Evolutionary conservation across 53 echinoderm and acorn worm species (phyloP), one percentile per base, ranked within the genome.

Genomic region (Zoroaster sp.): DNA sequence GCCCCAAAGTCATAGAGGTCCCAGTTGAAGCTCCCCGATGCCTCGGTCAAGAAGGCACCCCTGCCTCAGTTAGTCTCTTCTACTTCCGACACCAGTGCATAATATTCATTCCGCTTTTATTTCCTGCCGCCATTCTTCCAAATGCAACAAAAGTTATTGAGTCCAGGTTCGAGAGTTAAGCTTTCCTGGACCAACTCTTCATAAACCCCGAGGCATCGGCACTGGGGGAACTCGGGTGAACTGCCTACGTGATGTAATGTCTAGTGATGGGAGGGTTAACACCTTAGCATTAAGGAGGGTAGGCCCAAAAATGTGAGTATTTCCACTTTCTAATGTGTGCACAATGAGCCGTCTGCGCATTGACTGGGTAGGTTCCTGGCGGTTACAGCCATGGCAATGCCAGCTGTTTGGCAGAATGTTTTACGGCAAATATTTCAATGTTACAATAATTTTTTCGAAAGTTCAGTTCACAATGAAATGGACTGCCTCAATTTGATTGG

Each of bases 201-300:
- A 28, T 25, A 28, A 11, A 59, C 63, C 54, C 63, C 0, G 63
- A 59, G 63, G 63, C 63, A 6, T 59, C 10, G 28, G 25, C 2
- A 28, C 18, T 54, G 8, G 54, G 54, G 63, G n/a, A n/a, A n/a
- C n/a, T n/a, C n/a, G n/a, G n/a, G n/a, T n/a, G n/a, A n/a, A n/a
- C n/a, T n/a, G n/a, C n/a, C n/a, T 0, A 80, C 80, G 80, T 80
- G 80, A 66, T 42, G 42, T 13, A 4, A 80, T 66, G 80, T 15
- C 80, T 5, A 65, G 63, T 63, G 40, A 39, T 63, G 23, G 65
- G 41, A 66, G 66, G 78, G 80, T 80, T 59, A 66, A 23, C 80
- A 80, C 80, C 80, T 32, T n/a, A 14, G 80, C 66, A 66, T 65
- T 66, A 80, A 41, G 40, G 41, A 80, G 80, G 66, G 78, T 78